Evolutionary conservation across 2,888 invertebrate genomes (phyloP).

Genomic region (Caenorhabditis uteleia): DNA sequence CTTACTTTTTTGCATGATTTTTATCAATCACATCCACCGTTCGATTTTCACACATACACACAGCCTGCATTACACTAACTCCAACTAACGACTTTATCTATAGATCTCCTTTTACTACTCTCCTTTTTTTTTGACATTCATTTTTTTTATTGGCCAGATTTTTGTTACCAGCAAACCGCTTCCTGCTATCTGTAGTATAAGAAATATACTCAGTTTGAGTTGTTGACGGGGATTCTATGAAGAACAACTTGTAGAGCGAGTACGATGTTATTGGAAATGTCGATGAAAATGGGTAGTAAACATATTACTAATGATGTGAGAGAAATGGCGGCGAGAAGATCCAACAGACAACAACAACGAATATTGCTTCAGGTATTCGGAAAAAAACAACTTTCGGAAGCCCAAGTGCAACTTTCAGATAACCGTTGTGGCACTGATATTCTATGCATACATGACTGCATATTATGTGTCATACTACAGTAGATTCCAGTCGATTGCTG

Average conservation of each 20-base stretch:
- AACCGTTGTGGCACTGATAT: constrained; percentile 67
- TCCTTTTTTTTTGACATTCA: too few relatives aligned
- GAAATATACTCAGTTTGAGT: constrained; percentile 8
- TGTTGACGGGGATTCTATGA: neutral
- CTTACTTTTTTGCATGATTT: constrained; percentile 6
- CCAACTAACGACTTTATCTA: too few relatives aligned
- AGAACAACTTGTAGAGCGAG: constrained; percentile 51
- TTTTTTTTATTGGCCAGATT: constrained; percentile 1
- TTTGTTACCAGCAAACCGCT: constrained; percentile 24
- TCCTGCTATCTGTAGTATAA: constrained; percentile 30
- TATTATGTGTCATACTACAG: constrained; percentile 69
- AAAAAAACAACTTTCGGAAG: neutral
- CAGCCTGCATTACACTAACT: neutral
- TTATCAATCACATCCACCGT: neutral
- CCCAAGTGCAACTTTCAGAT: constrained; percentile 52
- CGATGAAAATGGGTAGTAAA: constrained; percentile 67
- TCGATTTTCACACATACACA: neutral
- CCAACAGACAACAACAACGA: constrained; percentile 66
- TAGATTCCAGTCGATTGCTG: constrained; percentile 46
- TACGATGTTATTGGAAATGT: constrained; percentile 68
- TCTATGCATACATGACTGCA: constrained; percentile 67
- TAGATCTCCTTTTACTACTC: too few relatives aligned
- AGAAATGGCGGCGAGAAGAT: constrained; percentile 60
- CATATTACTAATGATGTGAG: constrained; percentile 56
- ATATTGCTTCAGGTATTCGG: constrained; percentile 63